Base-by-base conservation (phyloP, 2,797 vertebrate genomes). In the Salarias fasciatus region DNA sequence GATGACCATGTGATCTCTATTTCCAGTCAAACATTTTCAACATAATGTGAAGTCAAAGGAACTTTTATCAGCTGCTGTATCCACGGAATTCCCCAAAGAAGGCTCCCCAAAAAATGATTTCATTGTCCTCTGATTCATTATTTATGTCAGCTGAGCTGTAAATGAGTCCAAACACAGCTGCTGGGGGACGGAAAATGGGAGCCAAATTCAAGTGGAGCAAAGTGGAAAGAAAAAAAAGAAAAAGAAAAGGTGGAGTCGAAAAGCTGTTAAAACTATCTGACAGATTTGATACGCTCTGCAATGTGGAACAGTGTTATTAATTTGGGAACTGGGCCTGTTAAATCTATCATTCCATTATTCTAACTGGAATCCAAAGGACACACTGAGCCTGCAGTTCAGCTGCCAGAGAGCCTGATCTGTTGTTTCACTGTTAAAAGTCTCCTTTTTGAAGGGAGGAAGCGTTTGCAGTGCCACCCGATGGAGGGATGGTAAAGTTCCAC, bases 161-260 rank as follows among this genome's bases (percentile, higher is more conserved):
- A 93, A 93, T 90, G 91, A 94, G 92, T 94, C 89, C 92, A 95
- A 86, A 79, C 79, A 78, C 88, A 89, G 82, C 91, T 90, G 83
- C 63, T 61, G 69, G 69, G 72, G 75, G 83, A 80, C 83, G 77
- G 83, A 84, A 88, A 87, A 78, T 24, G 28, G 57, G 61, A 80
- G 79, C 82, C 77, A 75, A 77, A 79, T 61, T 87, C 76, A 79
- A 67, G 65, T 85, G 59, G 8, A 75, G 77, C 75, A 65, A 80
- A 88, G 84, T 78, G 75, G 79, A 79, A 85, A 24, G 3, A 2
- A 24, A 24, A 24, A 24, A 24, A 24, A 24, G 24, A 24, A 24
- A 24, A 24, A 24, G 82, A 84, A 78, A 86, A 79, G 71, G 84
- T 75, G 78, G 66, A 58, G 83, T 72, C 53, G 45, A 67, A 66